A percentile compares a stretch with the other conserved stretches of the same genome.
phyloP scores from a whole-genome alignment of 2,113 vertebrate genomes.

The Sarotherodon lohbergeri region DNA sequence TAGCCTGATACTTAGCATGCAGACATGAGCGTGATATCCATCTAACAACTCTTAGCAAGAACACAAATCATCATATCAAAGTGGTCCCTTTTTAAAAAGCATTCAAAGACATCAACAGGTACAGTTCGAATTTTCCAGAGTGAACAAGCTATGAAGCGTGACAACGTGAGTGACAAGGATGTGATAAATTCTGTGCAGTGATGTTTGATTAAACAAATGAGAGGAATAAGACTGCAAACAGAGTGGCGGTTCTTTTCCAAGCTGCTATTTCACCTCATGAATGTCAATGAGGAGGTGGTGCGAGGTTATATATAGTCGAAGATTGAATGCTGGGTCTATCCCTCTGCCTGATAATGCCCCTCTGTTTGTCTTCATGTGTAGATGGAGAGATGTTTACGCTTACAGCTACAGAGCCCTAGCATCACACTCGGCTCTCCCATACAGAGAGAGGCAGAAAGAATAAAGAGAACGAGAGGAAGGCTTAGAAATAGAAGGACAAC shows the following conservation, averaged over 20 bases:
- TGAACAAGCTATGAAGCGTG: neutral
- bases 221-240: constrained; percentile 41
- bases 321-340: constrained; percentile 46
- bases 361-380: constrained; percentile 46
- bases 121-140: neutral
- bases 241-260: constrained; percentile 10
- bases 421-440: neutral
- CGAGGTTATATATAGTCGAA: constrained; percentile 48
- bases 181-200: constrained; percentile 9
- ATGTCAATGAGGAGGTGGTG: constrained; percentile 49
- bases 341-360: constrained; percentile 40
- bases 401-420: constrained; percentile 23
- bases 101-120: neutral
- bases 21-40: neutral
- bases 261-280: constrained; percentile 46
- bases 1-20: neutral
- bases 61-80: neutral
- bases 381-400: constrained; percentile 55
- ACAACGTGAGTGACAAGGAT: neutral
- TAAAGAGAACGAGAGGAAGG: neutral
- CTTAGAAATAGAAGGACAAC: neutral
- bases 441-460: constrained; percentile 6
- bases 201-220: constrained; percentile 58
- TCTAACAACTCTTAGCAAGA: neutral
- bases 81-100: neutral